Base-by-base conservation (phyloP, 2,797 vertebrate species). In the Sarcophilus harrisii region DNA sequence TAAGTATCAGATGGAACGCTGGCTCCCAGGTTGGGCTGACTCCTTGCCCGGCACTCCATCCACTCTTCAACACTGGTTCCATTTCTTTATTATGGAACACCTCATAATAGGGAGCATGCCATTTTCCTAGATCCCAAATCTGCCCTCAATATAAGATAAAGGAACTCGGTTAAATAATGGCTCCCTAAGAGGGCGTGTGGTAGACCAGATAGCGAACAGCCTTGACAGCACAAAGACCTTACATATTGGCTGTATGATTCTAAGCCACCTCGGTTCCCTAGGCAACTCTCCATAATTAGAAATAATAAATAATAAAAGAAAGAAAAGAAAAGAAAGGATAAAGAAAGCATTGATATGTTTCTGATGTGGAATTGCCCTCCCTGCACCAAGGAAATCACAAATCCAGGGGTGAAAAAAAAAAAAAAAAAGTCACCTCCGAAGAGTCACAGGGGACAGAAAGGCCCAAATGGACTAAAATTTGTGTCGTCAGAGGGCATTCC, bases 71-170 rank as follows among this genome's bases (percentile, higher is more conserved):
- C n/a, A 81, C 2, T 24, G 66, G 24, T 4, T 87, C 73, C 73
- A 49, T 90, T 81, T 28, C 90, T 93, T 1, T 32, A 73, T 66
- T 91, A 94, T 38, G 94, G 32, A 95, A 54, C 93, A 32, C 30
- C 94, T 95, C 92, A 58, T 96, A 62, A 95, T 91, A 95, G 91
- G 95, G 6, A 95, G 5, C 89, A 90, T 9, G 87, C 3, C 1
- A 93, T 96, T 94, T 49, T 91, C 30, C 90, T 93, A 57, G 49
- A 92, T 91, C 94, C 90, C 62, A 95, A 66, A n/a, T 95, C 93
- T 92, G 32, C 87, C 94, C 92, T 62, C 60, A 73, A 94, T 0
- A 96, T 45, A 94, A 45, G 73, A 87, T 24, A 45, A 45, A 45
- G 38, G 21, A 87, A 87, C 10, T 45, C 24, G 38, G 21, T 11